Percentiles rank a stretch among this genome's conserved stretches.
Conservation (phyloP, 2,113 vertebrate species). For the Melanerpes aurifrons region DNA sequence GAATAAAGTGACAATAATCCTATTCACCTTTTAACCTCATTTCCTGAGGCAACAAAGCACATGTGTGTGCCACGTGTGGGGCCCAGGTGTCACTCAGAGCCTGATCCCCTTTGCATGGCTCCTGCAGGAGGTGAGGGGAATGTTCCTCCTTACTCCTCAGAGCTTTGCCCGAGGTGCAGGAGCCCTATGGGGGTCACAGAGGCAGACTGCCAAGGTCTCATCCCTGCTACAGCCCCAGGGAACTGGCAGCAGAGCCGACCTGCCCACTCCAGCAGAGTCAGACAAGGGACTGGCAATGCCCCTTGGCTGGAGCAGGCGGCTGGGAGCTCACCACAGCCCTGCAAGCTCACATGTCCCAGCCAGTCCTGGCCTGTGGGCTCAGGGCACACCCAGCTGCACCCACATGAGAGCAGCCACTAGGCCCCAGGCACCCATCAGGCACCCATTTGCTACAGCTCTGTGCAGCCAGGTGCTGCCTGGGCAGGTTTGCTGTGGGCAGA, state of each 20-base stretch:
- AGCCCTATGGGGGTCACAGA: rapidly evolving
- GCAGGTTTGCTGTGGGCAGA: not conserved
- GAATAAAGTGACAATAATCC: conserved; percentile 38
- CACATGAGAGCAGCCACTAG: not conserved
- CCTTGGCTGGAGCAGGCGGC: rapidly evolving
- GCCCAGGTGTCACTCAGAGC: not conserved
- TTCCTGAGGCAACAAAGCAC: conserved; percentile 28
- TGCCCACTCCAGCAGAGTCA: not conserved
- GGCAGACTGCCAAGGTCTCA: rapidly evolving
- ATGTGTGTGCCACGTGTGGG: not conserved
- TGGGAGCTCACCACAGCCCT: not conserved
- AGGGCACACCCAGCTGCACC: not conserved
- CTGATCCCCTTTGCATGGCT: not conserved
- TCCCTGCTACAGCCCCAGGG: not conserved
- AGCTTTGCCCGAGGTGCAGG: not conserved
- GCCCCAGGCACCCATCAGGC: rapidly evolving
- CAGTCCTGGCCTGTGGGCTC: not conserved
- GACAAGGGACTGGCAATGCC: rapidly evolving
- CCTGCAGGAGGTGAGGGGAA: not conserved
- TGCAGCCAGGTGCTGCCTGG: not conserved
- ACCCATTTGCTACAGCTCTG: rapidly evolving
- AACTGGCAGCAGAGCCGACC: not conserved
- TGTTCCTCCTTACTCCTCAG: not conserved
- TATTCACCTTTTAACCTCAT: conserved; percentile 28
- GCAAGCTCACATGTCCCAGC: rapidly evolving